Conservation (phyloP, 2,113 vertebrate genomes). For the Oxyura jamaicensis region DNA sequence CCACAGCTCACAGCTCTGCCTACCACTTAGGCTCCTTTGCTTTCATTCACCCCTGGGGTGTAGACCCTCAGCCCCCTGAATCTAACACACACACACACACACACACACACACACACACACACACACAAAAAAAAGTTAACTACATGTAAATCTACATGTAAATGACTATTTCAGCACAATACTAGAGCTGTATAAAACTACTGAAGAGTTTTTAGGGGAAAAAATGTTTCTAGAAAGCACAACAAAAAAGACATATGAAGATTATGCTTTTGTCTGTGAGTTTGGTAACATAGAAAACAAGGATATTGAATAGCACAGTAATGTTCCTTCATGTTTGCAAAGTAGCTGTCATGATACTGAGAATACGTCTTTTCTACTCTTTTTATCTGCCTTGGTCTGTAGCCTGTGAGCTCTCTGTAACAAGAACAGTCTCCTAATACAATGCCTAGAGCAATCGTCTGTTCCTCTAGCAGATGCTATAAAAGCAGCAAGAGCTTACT, state of each 20-base stretch:
- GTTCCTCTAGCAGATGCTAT: not conserved
- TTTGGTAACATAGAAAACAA: not conserved
- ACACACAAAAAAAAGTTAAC: too few relatives aligned
- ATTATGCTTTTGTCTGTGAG: not conserved
- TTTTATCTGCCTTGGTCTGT: not conserved
- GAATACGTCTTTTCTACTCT: not conserved
- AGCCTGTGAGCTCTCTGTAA: not conserved
- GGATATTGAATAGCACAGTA: not conserved
- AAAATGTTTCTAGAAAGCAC: not conserved
- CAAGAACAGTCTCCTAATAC: not conserved
- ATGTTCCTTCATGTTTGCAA: not conserved
- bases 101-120: too few relatives aligned
- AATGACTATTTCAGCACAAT: not conserved
- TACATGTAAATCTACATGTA: not conserved
- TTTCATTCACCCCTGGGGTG: not conserved
- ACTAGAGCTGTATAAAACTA: not conserved
- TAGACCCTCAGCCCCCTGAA: not conserved
- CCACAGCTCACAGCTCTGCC: not conserved
- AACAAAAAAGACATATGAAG: not conserved
- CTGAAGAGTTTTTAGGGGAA: not conserved
- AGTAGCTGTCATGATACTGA: not conserved
- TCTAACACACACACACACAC: not conserved
- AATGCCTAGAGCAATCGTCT: not conserved
- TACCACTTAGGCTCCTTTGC: accelerated
- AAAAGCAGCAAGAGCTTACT: not conserved